Percentiles rank a stretch among this genome's conserved stretches.
These are phyloP conservation scores for Dicroscelio sp. DNA, from an alignment of 2,888 invertebrate species.

Conservation along the genomic window DNA sequence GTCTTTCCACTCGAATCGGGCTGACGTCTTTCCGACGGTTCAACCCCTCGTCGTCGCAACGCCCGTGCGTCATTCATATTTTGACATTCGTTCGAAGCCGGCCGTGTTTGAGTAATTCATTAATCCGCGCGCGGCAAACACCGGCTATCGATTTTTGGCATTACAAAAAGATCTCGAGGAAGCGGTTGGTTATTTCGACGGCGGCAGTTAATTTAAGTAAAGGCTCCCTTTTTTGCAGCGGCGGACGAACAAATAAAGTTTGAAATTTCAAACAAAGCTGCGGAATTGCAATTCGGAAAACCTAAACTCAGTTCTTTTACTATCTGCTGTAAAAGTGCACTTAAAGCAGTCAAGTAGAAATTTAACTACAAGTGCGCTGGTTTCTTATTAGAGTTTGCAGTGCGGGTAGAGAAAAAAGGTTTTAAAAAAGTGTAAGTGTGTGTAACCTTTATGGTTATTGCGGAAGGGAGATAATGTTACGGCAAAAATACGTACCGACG, in stretches of 20 bases:
- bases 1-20: constrained; percentile 75
- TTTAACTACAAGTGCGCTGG: constrained; percentile 64
- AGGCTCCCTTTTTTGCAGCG: constrained; percentile 29
- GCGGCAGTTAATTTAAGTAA: constrained; percentile 47
- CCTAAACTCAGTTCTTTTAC: constrained; percentile 67
- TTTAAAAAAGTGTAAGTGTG: constrained; percentile 56
- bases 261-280: constrained; percentile 61
- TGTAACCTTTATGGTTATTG: constrained; percentile 73
- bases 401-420: constrained; percentile 25
- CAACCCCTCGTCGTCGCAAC: constrained; percentile 25
- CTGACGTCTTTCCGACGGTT: constrained; percentile 41
- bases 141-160: constrained; percentile 36
- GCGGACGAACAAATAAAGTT: constrained; percentile 69
- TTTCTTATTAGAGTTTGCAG: constrained; percentile 62
- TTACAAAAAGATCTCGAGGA: constrained; percentile 8
- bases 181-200: constrained; percentile 12
- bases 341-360: constrained; percentile 72
- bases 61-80: constrained; percentile 47
- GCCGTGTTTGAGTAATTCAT: constrained; percentile 37
- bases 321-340: constrained; percentile 69
- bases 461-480: constrained; percentile 49
- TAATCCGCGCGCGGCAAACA: neutral
- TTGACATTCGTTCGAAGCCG: constrained; percentile 23
- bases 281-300: constrained; percentile 60
- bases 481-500: constrained; percentile 39